Conservation (phyloP, 1,140 invertebrate genomes). For the Laupala kohalensis region DNA sequence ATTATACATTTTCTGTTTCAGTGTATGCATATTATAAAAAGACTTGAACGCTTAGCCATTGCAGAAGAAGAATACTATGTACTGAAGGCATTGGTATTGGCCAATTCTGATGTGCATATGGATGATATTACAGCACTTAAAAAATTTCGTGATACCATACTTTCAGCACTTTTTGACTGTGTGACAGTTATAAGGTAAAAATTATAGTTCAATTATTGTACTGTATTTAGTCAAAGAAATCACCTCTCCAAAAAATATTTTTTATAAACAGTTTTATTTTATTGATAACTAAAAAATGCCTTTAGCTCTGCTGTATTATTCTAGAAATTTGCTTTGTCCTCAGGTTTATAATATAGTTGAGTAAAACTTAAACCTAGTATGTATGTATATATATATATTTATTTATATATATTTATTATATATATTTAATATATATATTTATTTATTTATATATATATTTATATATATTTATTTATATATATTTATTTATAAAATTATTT, state of each 20-base stretch:
- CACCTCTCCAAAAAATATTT: too few species aligned
- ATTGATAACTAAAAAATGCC: too few species aligned
- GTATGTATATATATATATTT: too few species aligned
- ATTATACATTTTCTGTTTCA: slow-evolving; percentile 33
- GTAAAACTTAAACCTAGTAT: too few species aligned
- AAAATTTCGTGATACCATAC: slow-evolving; percentile 75
- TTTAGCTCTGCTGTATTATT: too few species aligned
- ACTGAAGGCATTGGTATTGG: slow-evolving; percentile 80
- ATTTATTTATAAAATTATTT: neutral
- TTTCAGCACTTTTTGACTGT: slow-evolving; percentile 74
- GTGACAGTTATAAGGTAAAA: slow-evolving; percentile 57
- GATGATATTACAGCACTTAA: slow-evolving; percentile 73
- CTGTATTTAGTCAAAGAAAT: too few species aligned
- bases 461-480: neutral
- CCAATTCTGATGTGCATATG: slow-evolving; percentile 81
- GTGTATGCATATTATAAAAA: slow-evolving; percentile 73
- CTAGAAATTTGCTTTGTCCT: too few species aligned
- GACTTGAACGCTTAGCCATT: slow-evolving; percentile 68
- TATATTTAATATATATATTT: neutral
- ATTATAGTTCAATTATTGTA: neutral
- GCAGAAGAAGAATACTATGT: slow-evolving; percentile 84
- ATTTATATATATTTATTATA: too few species aligned
- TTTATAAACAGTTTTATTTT: too few species aligned
- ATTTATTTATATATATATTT: neutral
- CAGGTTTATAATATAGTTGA: too few species aligned